A percentile compares a stretch with the other conserved stretches of the same genome.
phyloP scores from a whole-genome alignment of 1,140 invertebrate species.

The Euglossa dilemma region DNA sequence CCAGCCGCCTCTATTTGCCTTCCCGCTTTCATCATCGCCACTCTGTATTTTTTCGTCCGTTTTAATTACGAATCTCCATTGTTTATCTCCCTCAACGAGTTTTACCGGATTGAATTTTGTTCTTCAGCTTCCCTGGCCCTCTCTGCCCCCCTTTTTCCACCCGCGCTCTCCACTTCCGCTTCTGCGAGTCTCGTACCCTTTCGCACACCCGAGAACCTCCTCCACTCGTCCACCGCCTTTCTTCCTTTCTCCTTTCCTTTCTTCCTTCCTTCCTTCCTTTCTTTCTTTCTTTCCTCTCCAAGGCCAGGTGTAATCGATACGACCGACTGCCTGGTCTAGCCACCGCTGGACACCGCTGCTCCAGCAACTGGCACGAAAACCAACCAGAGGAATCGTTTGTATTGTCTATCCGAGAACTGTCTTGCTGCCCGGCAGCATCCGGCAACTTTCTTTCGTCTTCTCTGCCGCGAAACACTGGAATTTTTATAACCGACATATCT shows the following conservation, averaged over 20 bases:
- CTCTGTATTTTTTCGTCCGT: constrained; percentile 35
- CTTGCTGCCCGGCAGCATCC: no score
- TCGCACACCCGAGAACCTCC: neutral
- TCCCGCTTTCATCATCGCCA: constrained; percentile 23
- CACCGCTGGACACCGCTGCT: neutral
- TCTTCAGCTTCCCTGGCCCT: neutral
- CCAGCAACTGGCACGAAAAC: neutral
- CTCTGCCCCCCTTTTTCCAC: no score
- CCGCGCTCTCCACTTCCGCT: neutral
- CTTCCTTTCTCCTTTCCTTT: neutral
- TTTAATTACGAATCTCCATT: constrained; percentile 50
- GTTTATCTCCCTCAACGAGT: constrained; percentile 17
- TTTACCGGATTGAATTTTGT: constrained; percentile 43
- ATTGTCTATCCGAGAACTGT: constrained; percentile 11
- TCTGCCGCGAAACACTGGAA: neutral
- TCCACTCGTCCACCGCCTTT: neutral
- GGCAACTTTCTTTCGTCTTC: neutral
- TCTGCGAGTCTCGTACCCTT: no score
- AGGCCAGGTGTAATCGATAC: constrained; percentile 34
- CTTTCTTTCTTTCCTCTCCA: neutral
- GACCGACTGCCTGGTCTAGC: neutral
- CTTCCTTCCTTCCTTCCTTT: neutral
- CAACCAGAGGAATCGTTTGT: neutral
- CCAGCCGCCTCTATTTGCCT: constrained; percentile 5
- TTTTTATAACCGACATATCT: constrained; percentile 2